phyloP scores from a whole-genome alignment of 30 jellyfish, hydroid and myxozoan genomes.

The Cassiopea andromeda region DNA sequence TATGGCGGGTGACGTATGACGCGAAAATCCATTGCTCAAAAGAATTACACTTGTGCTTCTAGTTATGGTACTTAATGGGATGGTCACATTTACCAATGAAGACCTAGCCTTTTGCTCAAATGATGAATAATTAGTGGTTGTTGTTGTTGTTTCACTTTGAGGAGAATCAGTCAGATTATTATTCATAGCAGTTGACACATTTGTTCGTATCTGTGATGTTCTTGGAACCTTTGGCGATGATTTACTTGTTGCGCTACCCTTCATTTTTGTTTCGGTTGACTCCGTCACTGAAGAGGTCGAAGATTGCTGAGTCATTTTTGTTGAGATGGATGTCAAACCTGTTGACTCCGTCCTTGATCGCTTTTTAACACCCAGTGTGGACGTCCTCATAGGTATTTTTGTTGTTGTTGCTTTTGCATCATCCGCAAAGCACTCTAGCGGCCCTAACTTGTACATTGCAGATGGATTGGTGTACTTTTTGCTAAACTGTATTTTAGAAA shows the following conservation, averaged over 20 bases:
- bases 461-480: slow-evolving; percentile 62
- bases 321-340: background rate
- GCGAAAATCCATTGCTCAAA: slow-evolving; percentile 28
- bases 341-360: background rate
- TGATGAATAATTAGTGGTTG: background rate
- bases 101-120: slow-evolving; percentile 6
- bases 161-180: background rate
- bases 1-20: slow-evolving; percentile 5
- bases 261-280: background rate
- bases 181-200: background rate
- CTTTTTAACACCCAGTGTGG: background rate
- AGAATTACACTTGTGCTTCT: slow-evolving; percentile 32
- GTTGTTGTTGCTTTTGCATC: slow-evolving; percentile 46
- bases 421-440: slow-evolving; percentile 87
- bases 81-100: slow-evolving; percentile 3
- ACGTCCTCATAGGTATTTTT: background rate
- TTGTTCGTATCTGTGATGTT: background rate
- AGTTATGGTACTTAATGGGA: background rate
- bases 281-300: background rate
- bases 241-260: background rate
- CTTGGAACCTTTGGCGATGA: background rate
- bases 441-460: slow-evolving; percentile 84
- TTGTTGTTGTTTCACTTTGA: background rate
- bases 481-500: slow-evolving; percentile 78
- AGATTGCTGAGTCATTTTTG: background rate